Evolutionary conservation across 2,113 vertebrate genomes (phyloP).

Genomic region (Dasyurus viverrinus): DNA sequence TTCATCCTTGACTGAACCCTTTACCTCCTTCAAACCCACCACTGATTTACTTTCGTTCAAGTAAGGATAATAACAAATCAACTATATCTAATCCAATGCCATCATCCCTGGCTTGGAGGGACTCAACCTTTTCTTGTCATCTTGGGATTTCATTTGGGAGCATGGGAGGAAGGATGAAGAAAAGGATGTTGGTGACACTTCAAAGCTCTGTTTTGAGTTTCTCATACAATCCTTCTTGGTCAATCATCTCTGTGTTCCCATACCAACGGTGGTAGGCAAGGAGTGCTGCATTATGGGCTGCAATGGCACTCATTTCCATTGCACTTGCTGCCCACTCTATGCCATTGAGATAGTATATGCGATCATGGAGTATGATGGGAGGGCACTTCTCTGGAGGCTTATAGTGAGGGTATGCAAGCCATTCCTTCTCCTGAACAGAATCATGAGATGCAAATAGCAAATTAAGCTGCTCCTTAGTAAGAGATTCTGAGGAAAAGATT

Average conservation of each 20-base stretch:
- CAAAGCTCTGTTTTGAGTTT: slow-evolving; percentile 92
- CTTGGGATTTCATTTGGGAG: slow-evolving; percentile 13
- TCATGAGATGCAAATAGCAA: slow-evolving; percentile 90
- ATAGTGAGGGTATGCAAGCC: slow-evolving; percentile 92
- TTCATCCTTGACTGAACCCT: slow-evolving; percentile 28
- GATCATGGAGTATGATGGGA: slow-evolving; percentile 90
- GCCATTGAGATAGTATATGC: slow-evolving; percentile 91
- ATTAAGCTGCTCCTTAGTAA: slow-evolving; percentile 86
- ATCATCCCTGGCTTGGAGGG: slow-evolving; percentile 36
- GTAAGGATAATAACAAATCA: slow-evolving; percentile 34
- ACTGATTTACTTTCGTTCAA: slow-evolving; percentile 37
- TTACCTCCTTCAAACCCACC: slow-evolving; percentile 33
- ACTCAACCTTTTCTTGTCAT: slow-evolving; percentile 20
- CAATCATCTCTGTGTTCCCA: slow-evolving; percentile 78
- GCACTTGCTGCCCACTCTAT: slow-evolving; percentile 92
- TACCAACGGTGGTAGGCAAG: slow-evolving; percentile 94
- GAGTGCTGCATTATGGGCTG: slow-evolving; percentile 90
- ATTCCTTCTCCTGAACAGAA: slow-evolving; percentile 82
- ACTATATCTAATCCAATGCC: slow-evolving; percentile 40
- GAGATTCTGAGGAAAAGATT: slow-evolving; percentile 86
- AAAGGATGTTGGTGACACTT: slow-evolving; percentile 15
- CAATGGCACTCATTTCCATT: slow-evolving; percentile 94
- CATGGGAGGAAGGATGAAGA: fast-evolving
- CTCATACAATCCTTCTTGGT: slow-evolving; percentile 92
- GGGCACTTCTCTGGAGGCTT: slow-evolving; percentile 84